phyloP scores from a whole-genome alignment of 2,888 invertebrate genomes.

The Andrena praecox region DNA sequence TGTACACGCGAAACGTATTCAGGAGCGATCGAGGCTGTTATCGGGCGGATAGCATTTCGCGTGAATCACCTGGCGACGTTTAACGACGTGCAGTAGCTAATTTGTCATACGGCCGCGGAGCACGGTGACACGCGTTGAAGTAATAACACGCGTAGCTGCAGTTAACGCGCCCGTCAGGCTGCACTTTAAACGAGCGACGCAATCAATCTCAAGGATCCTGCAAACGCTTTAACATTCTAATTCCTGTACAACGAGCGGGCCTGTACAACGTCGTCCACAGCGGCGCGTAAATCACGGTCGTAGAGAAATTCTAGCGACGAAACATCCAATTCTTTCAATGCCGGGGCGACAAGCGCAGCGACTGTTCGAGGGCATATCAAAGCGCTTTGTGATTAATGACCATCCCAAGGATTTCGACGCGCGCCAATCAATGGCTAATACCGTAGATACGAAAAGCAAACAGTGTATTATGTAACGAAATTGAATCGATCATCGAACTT shows the following conservation, averaged over 20 bases:
- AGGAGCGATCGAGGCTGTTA: conserved; percentile 63
- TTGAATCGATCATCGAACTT: background rate
- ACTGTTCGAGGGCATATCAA: background rate
- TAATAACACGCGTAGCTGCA: conserved; percentile 66
- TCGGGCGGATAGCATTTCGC: conserved; percentile 71
- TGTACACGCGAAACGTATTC: conserved; percentile 51
- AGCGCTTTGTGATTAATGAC: background rate
- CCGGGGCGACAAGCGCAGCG: background rate
- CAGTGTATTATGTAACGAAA: background rate
- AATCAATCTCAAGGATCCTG: conserved; percentile 49
- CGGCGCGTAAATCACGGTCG: background rate
- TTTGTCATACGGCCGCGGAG: conserved; percentile 68
- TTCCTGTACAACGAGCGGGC: background rate
- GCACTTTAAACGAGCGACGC: conserved; percentile 56
- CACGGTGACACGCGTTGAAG: conserved; percentile 69
- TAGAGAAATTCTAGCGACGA: background rate
- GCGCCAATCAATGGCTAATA: background rate
- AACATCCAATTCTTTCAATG: background rate
- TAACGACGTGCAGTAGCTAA: conserved; percentile 71
- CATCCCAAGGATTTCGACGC: background rate
- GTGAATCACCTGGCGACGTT: conserved; percentile 74
- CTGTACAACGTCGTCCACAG: background rate
- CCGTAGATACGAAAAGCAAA: background rate
- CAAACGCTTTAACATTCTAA: conserved; percentile 32
- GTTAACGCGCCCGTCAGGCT: conserved; percentile 51